These are phyloP conservation scores for Gymnoscopelus braueri DNA, from an alignment of 2,797 vertebrate genomes.

Conservation along the genomic window DNA sequence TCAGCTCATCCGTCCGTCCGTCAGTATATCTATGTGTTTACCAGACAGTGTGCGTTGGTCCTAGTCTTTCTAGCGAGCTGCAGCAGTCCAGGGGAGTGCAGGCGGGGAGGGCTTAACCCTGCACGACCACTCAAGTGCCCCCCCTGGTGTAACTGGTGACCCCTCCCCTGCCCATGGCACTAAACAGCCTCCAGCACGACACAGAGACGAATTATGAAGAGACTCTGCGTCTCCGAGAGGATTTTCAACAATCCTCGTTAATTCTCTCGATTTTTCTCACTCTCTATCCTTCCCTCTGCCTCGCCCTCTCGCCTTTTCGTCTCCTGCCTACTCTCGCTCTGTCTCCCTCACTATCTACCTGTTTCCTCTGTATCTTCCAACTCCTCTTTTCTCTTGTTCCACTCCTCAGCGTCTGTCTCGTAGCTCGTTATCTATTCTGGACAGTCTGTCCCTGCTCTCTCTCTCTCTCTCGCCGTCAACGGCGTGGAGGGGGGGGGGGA, in stretches of 20 bases:
- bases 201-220: slow-evolving; percentile 41
- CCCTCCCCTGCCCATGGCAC: slow-evolving; percentile 54
- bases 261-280: slow-evolving; percentile 41
- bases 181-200: slow-evolving; percentile 49
- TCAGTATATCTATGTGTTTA: slow-evolving; percentile 55
- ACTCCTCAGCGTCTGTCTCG: slow-evolving; percentile 47
- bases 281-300: slow-evolving; percentile 11
- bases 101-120: slow-evolving; percentile 47
- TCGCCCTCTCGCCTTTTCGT: slow-evolving; percentile 1
- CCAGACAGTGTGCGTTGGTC: slow-evolving; percentile 46
- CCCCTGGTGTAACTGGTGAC: slow-evolving; percentile 63
- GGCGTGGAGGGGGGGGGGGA: slow-evolving; percentile 41
- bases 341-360: slow-evolving; percentile 17
- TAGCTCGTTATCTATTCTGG: slow-evolving; percentile 74
- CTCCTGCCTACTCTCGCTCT: slow-evolving; percentile 39
- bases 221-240: slow-evolving; percentile 32
- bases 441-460: slow-evolving; percentile 71
- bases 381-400: slow-evolving; percentile 12
- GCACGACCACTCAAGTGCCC: slow-evolving; percentile 60
- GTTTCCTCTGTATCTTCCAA: neutral
- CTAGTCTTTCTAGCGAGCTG: slow-evolving; percentile 46
- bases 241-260: slow-evolving; percentile 52
- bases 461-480: slow-evolving; percentile 46
- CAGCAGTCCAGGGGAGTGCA: slow-evolving; percentile 44
- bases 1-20: slow-evolving; percentile 50